Base-by-base conservation (phyloP, 2,797 vertebrate genomes). In the Trachops cirrhosus region DNA sequence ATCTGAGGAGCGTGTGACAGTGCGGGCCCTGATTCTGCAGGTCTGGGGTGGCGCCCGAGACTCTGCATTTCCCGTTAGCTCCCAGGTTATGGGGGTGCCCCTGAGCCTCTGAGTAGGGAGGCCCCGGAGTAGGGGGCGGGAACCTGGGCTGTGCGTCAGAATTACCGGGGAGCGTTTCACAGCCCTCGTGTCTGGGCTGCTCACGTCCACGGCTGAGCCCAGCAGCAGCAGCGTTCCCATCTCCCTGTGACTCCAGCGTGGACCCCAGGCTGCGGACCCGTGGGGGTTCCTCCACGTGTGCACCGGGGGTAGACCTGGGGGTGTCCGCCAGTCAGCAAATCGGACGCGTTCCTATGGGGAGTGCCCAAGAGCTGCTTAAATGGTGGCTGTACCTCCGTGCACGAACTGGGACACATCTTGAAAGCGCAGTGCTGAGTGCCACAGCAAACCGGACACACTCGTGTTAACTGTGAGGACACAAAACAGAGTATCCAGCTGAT, bases 271-370 rank as follows among this genome's bases (percentile, higher is more conserved):
- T 26, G 19, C n/a, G 44, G 29, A 6, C 57, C 89, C 16, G 0
- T 1, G 22, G 15, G 15, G 16, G 29, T 29, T 10, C 4, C 37
- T 14, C 50, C 34, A 32, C 5, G 4, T 19, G 18, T 14, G 1
- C 0, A 1, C 10, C 0, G 6, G 48, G 37, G 3, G 10, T 2
- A 1, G 70, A 39, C 1, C 3, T 15, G 32, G n/a, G 8, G 24
- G 9, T 0, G 9, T n/a, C 46, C 37, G 8, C 0, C 5, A 50
- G 26, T 7, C 16, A 41, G 22, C 29, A 15, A 24, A 24, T 11
- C 14, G 37, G 22, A 9, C 12, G 0, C 14, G 6, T 15, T 37
- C 52, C 9, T 16, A 7, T 26, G 32, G 8, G 5, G 16, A 3
- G 57, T 14, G 9, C 24, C 29, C 3, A 4, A 48, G 52, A 59